Evolutionary conservation across 2,888 invertebrate species (phyloP), one percentile per base, ranked within the genome.

Genomic region (Arenicola marina): DNA sequence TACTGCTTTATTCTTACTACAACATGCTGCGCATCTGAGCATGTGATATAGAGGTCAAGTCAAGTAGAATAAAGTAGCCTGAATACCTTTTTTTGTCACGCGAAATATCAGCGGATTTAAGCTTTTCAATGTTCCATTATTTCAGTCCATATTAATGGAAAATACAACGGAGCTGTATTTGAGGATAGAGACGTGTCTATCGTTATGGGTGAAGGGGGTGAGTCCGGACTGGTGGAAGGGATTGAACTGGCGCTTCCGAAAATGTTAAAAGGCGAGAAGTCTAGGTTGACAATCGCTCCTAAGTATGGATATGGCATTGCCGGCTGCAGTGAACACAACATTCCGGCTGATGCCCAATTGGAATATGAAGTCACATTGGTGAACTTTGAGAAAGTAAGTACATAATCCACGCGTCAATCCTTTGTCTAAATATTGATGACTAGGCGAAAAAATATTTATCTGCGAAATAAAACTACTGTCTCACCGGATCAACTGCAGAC

Each of bases 101-200:
- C n/a, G n/a, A n/a, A n/a, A n/a, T n/a, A n/a, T n/a, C n/a, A n/a
- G n/a, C n/a, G n/a, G n/a, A n/a, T n/a, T n/a, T n/a, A n/a, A n/a
- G n/a, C n/a, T n/a, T n/a, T n/a, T n/a, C n/a, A n/a, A n/a, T n/a
- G n/a, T n/a, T n/a, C n/a, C n/a, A n/a, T n/a, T 65, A 69, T 86
- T 86, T 51, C 84, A 92, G 92, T 93, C 66, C 90, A 91, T 76
- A 78, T 93, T 38, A 86, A 88, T 75, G 90, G 91, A 1, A 87
- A 85, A 64, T 88, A 88, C 72, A 87, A 89, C 59, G 89, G 87
- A 0, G 81, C 79, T 62, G 84, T 87, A 4, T 93, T 95, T 83
- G 95, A 96, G 75, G 90, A 91, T 24, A 87, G 92, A 72, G 91
- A 92, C 48, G 87, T 94, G 0, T 87, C 89, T 31, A 98, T 96